These are phyloP conservation scores for Oligia strigilis DNA, from an alignment of 2,888 invertebrate species.

Conservation along the genomic window DNA sequence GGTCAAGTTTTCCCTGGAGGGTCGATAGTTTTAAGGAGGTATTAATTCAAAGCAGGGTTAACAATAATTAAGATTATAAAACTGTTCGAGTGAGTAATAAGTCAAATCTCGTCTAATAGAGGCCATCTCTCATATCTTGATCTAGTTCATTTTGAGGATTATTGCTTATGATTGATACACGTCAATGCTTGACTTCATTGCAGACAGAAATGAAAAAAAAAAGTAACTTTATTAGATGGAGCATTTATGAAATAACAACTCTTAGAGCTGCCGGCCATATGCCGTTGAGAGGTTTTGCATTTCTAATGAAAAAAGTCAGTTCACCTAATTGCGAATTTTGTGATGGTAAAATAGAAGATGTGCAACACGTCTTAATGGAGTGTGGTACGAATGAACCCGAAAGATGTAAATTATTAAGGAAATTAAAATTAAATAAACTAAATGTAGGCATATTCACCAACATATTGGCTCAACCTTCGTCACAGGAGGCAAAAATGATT, in stretches of 20 bases:
- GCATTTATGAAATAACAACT: background rate
- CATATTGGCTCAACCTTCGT: too few relatives aligned
- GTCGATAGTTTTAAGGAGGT: slow-evolving; percentile 25
- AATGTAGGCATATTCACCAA: too few relatives aligned
- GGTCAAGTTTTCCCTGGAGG: slow-evolving; percentile 32
- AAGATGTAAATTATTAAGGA: too few relatives aligned
- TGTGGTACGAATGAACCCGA: too few relatives aligned
- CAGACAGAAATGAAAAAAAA: background rate
- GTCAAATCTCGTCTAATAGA: background rate
- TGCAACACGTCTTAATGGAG: too few relatives aligned
- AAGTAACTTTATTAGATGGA: background rate
- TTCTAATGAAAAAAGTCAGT: too few relatives aligned
- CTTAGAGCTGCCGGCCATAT: too few relatives aligned
- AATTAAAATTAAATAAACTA: too few relatives aligned
- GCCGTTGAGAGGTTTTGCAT: too few relatives aligned
- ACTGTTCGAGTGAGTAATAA: background rate
- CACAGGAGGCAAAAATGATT: too few relatives aligned
- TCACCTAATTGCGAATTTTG: too few relatives aligned
- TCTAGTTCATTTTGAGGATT: background rate
- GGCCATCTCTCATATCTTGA: background rate
- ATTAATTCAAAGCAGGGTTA: slow-evolving; percentile 9
- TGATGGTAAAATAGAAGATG: too few relatives aligned
- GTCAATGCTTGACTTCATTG: background rate
- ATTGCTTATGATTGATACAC: background rate
- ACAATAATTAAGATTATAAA: slow-evolving; percentile 26